Conservation (phyloP, 2,888 invertebrate genomes). For the Philereme transversata region DNA sequence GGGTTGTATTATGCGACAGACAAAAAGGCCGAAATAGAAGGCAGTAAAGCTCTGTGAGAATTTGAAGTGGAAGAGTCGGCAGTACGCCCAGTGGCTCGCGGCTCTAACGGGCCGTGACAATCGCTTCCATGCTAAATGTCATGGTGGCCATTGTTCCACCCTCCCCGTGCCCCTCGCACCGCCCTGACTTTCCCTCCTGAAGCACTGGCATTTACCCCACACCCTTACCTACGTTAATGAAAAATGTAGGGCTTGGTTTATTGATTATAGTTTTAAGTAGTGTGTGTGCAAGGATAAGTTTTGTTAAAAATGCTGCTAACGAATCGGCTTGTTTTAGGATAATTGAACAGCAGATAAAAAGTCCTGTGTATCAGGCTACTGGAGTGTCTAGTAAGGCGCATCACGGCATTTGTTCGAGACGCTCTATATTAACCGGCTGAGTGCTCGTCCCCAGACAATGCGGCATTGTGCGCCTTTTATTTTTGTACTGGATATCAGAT, state of each 20-base stretch:
- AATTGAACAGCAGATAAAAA: too few species aligned
- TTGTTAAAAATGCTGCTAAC: slow-evolving; percentile 18
- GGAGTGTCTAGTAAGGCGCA: slow-evolving; percentile 53
- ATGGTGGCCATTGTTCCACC: slow-evolving; percentile 81
- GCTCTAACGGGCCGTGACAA: slow-evolving; percentile 79
- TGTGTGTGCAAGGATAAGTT: slow-evolving; percentile 29
- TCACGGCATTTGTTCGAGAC: slow-evolving; percentile 81
- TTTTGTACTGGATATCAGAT: slow-evolving; percentile 20
- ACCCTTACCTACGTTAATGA: slow-evolving; percentile 68
- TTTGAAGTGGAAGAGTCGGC: slow-evolving; percentile 67
- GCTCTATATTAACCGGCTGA: slow-evolving; percentile 65
- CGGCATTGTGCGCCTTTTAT: slow-evolving; percentile 22
- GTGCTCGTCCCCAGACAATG: slow-evolving; percentile 56
- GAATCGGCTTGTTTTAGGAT: slow-evolving; percentile 27
- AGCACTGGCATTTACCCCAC: slow-evolving; percentile 74
- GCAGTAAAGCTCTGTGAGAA: slow-evolving; percentile 54
- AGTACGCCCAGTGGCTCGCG: slow-evolving; percentile 70
- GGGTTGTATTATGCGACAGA: slow-evolving; percentile 26
- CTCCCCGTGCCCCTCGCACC: slow-evolving; percentile 49
- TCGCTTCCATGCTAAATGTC: slow-evolving; percentile 83
- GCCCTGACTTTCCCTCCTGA: slow-evolving; percentile 60
- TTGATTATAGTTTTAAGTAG: slow-evolving; percentile 52
- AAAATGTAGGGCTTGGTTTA: slow-evolving; percentile 64
- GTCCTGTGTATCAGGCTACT: too few species aligned
- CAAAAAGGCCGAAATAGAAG: slow-evolving; percentile 28